Conservation (phyloP, 2,888 invertebrate genomes). For the Imbricaverruca yamaguchii region DNA sequence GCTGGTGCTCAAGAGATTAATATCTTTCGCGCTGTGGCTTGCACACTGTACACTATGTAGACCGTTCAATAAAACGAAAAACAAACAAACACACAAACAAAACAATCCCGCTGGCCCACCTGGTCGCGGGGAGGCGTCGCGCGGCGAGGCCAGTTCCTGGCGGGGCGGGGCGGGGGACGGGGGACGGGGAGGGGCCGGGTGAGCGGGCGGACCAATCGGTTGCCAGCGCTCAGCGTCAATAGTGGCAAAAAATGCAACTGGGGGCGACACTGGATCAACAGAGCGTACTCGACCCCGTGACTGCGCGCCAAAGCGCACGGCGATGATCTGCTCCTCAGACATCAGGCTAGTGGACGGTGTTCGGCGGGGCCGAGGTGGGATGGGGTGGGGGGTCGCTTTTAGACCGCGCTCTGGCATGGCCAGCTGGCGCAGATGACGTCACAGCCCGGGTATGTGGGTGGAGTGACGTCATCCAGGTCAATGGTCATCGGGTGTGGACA, state of each 20-base stretch:
- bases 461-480: too few species aligned
- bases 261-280: not conserved
- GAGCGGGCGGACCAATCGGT: not conserved
- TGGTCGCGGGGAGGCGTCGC: not conserved
- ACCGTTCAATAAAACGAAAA: constrained; percentile 7
- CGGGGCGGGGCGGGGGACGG: not conserved
- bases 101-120: not conserved
- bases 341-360: too few species aligned
- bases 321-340: too few species aligned
- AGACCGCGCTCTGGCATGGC: too few species aligned
- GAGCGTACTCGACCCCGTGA: not conserved
- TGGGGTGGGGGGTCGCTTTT: too few species aligned
- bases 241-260: not conserved
- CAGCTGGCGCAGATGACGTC: not conserved
- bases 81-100: not conserved
- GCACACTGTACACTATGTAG: constrained; percentile 6
- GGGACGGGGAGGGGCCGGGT: not conserved
- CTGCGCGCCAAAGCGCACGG: not conserved
- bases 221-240: not conserved
- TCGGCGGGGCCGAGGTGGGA: too few species aligned
- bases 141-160: not conserved
- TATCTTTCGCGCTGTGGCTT: not conserved
- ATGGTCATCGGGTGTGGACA: too few species aligned
- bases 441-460: not conserved
- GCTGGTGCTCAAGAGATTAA: not conserved